Percentiles rank a stretch among this genome's conserved stretches.
phyloP scores from a whole-genome alignment of 1,140 invertebrate species.

The Drosophila sucinea region DNA sequence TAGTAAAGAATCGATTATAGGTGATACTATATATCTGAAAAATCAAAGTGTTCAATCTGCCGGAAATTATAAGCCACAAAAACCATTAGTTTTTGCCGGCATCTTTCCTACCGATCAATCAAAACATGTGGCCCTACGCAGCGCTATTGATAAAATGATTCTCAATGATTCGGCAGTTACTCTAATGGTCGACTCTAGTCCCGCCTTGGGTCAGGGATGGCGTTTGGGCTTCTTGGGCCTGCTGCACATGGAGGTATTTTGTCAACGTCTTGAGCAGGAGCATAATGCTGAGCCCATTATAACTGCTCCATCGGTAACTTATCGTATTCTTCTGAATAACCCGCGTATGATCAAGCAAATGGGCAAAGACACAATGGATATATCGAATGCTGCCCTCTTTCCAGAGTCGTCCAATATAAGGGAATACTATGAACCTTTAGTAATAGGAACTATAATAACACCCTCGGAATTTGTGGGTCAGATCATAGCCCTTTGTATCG shows the following conservation, averaged over 20 bases:
- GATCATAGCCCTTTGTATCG: slow-evolving; percentile 90
- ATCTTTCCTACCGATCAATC: slow-evolving; percentile 96
- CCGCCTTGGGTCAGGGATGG: slow-evolving; percentile 97
- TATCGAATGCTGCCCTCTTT: slow-evolving; percentile 94
- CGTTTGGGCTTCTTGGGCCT: slow-evolving; percentile 96
- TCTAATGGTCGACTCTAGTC: slow-evolving; percentile 91
- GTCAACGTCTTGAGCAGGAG: slow-evolving; percentile 96
- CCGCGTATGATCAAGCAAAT: slow-evolving; percentile 87
- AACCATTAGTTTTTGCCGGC: slow-evolving; percentile 97
- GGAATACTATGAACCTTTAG: slow-evolving; percentile 94
- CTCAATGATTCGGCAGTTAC: slow-evolving; percentile 97
- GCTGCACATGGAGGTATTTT: slow-evolving; percentile 98
- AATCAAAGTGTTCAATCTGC: slow-evolving; percentile 83
- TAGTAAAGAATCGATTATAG: slow-evolving; percentile 91
- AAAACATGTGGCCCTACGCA: slow-evolving; percentile 88
- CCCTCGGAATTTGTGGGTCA: slow-evolving; percentile 89
- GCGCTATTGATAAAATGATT: slow-evolving; percentile 94
- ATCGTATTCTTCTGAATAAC: slow-evolving; percentile 90
- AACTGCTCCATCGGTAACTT: slow-evolving; percentile 97
- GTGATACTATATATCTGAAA: slow-evolving; percentile 91
- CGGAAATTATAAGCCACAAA: slow-evolving; percentile 88
- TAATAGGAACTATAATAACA: slow-evolving; percentile 94
- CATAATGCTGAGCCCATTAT: slow-evolving; percentile 94
- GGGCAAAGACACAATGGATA: slow-evolving; percentile 87
- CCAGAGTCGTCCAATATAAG: slow-evolving; percentile 88